Conservation (phyloP, 2,888 invertebrate genomes). For the Lysandra bellargus region DNA sequence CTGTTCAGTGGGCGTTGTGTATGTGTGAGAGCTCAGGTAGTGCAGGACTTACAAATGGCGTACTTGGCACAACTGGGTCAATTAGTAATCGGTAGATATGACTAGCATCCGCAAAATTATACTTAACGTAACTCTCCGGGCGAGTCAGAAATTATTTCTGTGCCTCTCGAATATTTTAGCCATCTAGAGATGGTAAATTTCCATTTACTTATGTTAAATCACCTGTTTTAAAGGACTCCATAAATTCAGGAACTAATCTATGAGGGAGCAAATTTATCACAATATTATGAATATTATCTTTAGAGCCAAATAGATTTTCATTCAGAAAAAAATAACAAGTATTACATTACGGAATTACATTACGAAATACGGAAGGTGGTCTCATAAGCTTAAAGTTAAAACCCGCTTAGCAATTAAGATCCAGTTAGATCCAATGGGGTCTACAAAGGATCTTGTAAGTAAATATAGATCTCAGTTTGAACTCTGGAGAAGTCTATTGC, state of each 20-base stretch:
- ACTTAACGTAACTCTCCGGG: background rate
- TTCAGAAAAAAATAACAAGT: too few relatives aligned
- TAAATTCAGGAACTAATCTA: too few relatives aligned
- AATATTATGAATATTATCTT: too few relatives aligned
- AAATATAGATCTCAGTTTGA: background rate
- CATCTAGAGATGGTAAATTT: background rate
- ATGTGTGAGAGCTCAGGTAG: background rate
- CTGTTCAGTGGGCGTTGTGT: background rate
- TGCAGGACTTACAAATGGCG: background rate
- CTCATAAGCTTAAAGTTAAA: too few relatives aligned
- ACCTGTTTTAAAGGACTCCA: background rate
- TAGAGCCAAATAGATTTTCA: too few relatives aligned
- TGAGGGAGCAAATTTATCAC: too few relatives aligned
- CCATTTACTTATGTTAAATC: background rate
- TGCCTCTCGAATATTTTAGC: background rate
- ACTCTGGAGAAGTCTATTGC: background rate
- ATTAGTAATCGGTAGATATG: slow-evolving; percentile 14
- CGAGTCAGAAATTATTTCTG: slow-evolving; percentile 9
- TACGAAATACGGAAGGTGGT: too few relatives aligned
- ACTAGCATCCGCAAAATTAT: background rate
- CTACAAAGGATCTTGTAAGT: background rate
- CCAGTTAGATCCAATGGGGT: background rate
- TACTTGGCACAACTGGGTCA: slow-evolving; percentile 17
- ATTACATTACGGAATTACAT: too few relatives aligned
- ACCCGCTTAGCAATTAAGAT: too few relatives aligned